Evolutionary conservation across 2,113 vertebrate genomes (phyloP), one percentile per base, ranked within the genome.

Genomic region (Hemichromis elongatus): DNA sequence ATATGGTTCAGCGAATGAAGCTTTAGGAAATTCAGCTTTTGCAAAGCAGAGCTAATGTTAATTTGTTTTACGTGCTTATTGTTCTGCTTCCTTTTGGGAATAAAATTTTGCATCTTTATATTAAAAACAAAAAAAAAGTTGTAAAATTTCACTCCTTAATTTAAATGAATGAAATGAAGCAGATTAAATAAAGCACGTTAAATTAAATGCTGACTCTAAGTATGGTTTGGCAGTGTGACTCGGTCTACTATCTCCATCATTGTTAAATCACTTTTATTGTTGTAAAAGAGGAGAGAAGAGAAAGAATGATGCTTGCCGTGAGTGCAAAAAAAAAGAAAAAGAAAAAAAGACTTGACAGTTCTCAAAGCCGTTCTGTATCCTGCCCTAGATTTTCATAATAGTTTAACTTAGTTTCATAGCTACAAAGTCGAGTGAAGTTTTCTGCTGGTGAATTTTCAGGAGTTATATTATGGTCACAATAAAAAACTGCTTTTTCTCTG

Each of bases 361-460:
- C 55, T 82, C 70, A n/a, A 0, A 61, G 73, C 37, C 1, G 7
- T 45, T 89, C 54, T 80, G 6, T 61, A 82, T 78, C 75, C 63
- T 82, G 78, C 30, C 82, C 87, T 52, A 83, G 63, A 88, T 89
- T 82, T 80, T 57, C 45, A 75, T 30, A 75, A 50, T 50, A 50
- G 42, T 0, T 30, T 30, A 75, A 75, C 42, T 70, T 45, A 6
- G 66, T 50, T 75, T 30, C 42, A 50, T 1, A 50, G 68, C 26
- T 30, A 0, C 24, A 50, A 0, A 50, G 42, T 3, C 19, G 16
- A 80, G 54, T 59, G 78, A 28, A 47, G 26, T 59, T 45, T 26
- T 57, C 16, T 59, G 24, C 19, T 75, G 68, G 42, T 30, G 26
- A 45, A 50, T 30, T 75, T 50, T 75, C 26, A 50, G 30, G 68